phyloP scores from a whole-genome alignment of 35 echinoderm and acorn worm species.

The Ophiothrix spiculata region DNA sequence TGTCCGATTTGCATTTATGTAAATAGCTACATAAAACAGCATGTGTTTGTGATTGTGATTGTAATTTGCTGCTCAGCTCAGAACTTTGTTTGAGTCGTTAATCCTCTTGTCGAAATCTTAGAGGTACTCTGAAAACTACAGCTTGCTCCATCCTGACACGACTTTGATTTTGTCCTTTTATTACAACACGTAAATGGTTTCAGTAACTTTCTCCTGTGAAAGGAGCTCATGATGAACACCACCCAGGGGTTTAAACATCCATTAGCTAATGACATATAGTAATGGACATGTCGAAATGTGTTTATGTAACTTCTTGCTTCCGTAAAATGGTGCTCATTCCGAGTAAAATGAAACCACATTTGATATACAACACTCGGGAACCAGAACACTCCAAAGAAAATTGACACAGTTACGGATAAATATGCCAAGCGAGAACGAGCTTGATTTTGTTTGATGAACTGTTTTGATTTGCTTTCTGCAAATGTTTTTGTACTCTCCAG shows the following conservation, averaged over 20 bases:
- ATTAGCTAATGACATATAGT: constrained; percentile 11
- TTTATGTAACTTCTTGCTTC: not conserved
- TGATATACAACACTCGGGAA: constrained; percentile 68
- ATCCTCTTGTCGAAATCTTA: not conserved
- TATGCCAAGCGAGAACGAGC: constrained; percentile 62
- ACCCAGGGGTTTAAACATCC: constrained; percentile 60
- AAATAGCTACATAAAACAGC: too few species aligned
- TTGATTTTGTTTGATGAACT: constrained; percentile 38
- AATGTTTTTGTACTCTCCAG: not conserved
- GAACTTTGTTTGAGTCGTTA: not conserved
- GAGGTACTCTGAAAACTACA: not conserved
- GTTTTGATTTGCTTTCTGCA: not conserved
- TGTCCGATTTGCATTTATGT: too few species aligned
- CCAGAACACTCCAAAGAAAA: constrained; percentile 86
- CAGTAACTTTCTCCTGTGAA: constrained; percentile 35
- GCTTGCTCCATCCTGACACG: not conserved
- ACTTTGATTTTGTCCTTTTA: not conserved
- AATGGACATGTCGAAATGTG: not conserved
- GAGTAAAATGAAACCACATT: constrained; percentile 44
- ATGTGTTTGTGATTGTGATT: too few species aligned
- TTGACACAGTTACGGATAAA: constrained; percentile 52
- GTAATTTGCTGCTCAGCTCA: too few species aligned
- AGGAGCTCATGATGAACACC: constrained; percentile 76
- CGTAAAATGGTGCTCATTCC: not conserved
- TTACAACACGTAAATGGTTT: not conserved